Base-by-base conservation (phyloP, 2,113 vertebrate genomes). In the Cyphotilapia sp. region DNA sequence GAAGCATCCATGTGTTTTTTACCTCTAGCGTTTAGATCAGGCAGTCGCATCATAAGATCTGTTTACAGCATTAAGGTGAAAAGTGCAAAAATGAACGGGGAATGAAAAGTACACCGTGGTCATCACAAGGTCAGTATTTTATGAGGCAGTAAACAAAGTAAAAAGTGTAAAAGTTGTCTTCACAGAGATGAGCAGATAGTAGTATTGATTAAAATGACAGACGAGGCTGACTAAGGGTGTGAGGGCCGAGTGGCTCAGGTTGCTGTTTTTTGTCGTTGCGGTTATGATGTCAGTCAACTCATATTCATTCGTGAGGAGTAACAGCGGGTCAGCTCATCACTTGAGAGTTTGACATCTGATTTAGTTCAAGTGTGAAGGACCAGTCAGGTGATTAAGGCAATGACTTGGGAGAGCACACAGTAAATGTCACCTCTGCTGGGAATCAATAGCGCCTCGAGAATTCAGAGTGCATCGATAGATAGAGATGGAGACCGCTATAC, bases 351-450 rank as follows among this genome's bases (percentile, higher is more conserved):
- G 88, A 93, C 91, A 91, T 85, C 83, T 40, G 85, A 90, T 85
- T 90, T 84, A 85, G 88, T 91, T 93, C 90, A 92, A 92, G 89
- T 93, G 86, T 91, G 86, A 94, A 92, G 89, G 85, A 92, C 31
- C 89, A 88, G 85, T 87, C 87, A 59, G 86, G 89, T 93, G 92
- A 93, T 94, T 91, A 90, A 92, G 89, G 88, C 90, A 88, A 95
- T 85, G 84, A 92, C 92, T 93, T 90, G 88, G 87, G 82, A 85
- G 85, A 86, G 89, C 66, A 54, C 78, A 85, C 83, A 63, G 88
- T 89, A 94, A 93, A 96, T 94, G 92, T 93, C 93, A 95, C 89
- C 94, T 93, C 92, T 85, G 93, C 85, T 82, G 74, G 82, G 89
- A 95, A 96, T 96, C 94, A 93, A 95, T 95, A 94, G 9, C 2